Evolutionary conservation across 2,113 vertebrate genomes (phyloP), one percentile per base, ranked within the genome.

Genomic region (Podarcis muralis): DNA sequence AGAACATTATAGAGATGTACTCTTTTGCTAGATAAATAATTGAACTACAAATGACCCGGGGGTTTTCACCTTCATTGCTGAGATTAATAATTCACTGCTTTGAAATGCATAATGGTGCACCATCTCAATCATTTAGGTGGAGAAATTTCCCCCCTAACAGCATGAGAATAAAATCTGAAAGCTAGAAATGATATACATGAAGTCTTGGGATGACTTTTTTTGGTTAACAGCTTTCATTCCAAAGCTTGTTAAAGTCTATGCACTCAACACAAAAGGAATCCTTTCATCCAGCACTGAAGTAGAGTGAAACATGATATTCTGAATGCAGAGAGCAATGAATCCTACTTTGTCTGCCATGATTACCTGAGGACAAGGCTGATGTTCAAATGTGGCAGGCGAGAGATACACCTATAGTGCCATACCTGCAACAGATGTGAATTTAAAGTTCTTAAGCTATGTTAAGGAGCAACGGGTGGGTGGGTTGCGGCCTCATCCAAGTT

Each of bases 111-210:
- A 88, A 59, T 6, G 5, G 43, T 43, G 40, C 59, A 30, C 77
- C 71, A n/a, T 82, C 91, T 90, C 48, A 81, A 78, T 87, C 85
- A 72, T 71, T 90, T 83, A 90, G 85, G 74, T 43, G 6, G 30
- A 78, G 27, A 68, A 32, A 6, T 78, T 79, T 18, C 35, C 40
- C n/a, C n/a, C 27, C 83, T 59, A 25, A 86, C n/a, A 81, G n/a
- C 43, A 76, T 6, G 16, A 87, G 37, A 83, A 80, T 13, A 66
- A 85, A 88, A 87, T 84, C 81, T 90, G 83, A n/a, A n/a, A 78
- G 89, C 22, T 1, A 85, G 27, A 3, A 65, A 87, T 78, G 77
- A 43, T 23, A 74, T 65, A 48, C 0, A 81, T 71, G 85, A 71
- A 80, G 20, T 69, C 32, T 22, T 0, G 40, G 53, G 13, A 72